phyloP scores from a whole-genome alignment of 2,888 invertebrate genomes.

The Philhelius pedissequus region DNA sequence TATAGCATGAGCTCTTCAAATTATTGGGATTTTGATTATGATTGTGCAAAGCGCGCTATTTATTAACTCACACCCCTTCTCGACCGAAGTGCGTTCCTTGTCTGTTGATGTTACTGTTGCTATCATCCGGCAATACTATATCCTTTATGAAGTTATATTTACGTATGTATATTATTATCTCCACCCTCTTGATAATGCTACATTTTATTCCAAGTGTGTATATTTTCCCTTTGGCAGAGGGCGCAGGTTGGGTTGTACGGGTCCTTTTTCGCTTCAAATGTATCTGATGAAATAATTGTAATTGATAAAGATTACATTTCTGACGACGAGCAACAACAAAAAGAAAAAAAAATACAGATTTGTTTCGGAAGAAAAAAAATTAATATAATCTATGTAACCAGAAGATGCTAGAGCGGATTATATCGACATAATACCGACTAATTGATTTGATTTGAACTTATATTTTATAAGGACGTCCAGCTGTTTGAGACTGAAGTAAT shows the following conservation, averaged over 20 bases:
- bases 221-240: slow-evolving; percentile 6
- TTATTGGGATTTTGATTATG: slow-evolving; percentile 61
- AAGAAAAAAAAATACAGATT: slow-evolving; percentile 62
- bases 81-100: neutral
- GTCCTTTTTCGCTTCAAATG: slow-evolving; percentile 58
- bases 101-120: slow-evolving; percentile 31
- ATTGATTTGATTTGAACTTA: slow-evolving; percentile 53
- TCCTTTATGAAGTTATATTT: neutral
- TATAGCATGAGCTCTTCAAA: slow-evolving; percentile 51
- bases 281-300: slow-evolving; percentile 70
- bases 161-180: neutral
- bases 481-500: neutral
- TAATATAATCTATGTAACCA: slow-evolving; percentile 58
- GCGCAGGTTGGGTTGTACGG: slow-evolving; percentile 8
- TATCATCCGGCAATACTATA: neutral
- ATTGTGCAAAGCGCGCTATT: slow-evolving; percentile 57
- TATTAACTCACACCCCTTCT: slow-evolving; percentile 64
- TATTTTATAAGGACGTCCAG: slow-evolving; percentile 16
- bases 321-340: too few species aligned
- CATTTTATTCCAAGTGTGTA: slow-evolving; percentile 10
- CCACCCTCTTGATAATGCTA: neutral
- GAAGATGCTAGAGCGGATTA: slow-evolving; percentile 58
- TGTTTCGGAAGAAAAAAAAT: slow-evolving; percentile 18
- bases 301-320: slow-evolving; percentile 74
- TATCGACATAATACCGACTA: slow-evolving; percentile 48